Conservation (phyloP, 2,113 vertebrate species). For the Sigmodon hispidus region DNA sequence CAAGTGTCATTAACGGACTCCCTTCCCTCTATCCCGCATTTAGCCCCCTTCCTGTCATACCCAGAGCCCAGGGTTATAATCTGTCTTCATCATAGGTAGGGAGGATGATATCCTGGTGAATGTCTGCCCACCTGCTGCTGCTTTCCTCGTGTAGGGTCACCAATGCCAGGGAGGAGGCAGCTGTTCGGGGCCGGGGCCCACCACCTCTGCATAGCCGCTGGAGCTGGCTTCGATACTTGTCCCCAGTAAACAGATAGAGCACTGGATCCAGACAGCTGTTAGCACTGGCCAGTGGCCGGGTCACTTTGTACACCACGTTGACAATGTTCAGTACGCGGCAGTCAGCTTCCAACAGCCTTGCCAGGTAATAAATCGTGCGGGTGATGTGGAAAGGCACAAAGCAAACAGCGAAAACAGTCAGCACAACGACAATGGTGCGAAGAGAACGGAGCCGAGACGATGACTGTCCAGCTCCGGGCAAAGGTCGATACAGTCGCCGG, state of each 20-base stretch:
- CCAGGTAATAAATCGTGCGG: conserved; percentile 92
- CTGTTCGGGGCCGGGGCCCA: not conserved
- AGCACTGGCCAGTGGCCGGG: conserved; percentile 92
- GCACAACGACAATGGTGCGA: conserved; percentile 91
- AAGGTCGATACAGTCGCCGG: conserved; percentile 85
- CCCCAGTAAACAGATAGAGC: conserved; percentile 93
- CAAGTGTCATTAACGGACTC: not conserved
- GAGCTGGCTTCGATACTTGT: conserved; percentile 89
- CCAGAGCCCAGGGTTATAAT: not conserved
- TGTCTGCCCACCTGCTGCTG: conserved; percentile 15
- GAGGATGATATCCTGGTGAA: not conserved
- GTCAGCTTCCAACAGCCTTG: conserved; percentile 87
- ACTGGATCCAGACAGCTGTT: conserved; percentile 97
- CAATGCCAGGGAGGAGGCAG: conserved; percentile 50
- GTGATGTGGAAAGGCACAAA: conserved; percentile 97
- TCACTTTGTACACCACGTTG: conserved; percentile 95
- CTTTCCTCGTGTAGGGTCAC: conserved; percentile 55
- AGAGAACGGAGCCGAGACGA: conserved; percentile 89
- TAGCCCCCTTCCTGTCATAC: not conserved
- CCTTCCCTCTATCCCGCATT: not conserved
- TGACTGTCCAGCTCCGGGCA: conserved; percentile 72
- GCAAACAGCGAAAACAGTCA: conserved; percentile 92
- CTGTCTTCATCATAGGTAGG: not conserved
- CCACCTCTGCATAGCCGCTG: conserved; percentile 70
- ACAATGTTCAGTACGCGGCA: conserved; percentile 91